phyloP scores from a whole-genome alignment of 2,888 invertebrate genomes.

The Lithophane semibrunnea region DNA sequence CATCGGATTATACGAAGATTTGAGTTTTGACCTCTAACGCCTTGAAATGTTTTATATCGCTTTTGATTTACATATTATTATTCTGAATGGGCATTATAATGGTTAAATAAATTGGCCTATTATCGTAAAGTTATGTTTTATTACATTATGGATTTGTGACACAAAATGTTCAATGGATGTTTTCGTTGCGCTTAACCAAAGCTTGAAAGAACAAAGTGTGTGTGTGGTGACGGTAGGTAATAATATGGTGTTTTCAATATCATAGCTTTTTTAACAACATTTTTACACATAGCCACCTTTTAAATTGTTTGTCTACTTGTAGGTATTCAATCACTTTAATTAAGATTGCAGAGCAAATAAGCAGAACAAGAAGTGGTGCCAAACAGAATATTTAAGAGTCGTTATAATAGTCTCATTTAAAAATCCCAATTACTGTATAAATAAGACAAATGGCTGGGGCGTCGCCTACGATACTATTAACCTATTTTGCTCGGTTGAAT shows the following conservation, averaged over 20 bases:
- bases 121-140: constrained; percentile 31
- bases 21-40: constrained; percentile 46
- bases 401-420: constrained; percentile 42
- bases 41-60: constrained; percentile 47
- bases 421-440: constrained; percentile 48
- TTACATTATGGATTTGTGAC: constrained; percentile 14
- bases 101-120: constrained; percentile 37
- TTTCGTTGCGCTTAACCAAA: not conserved
- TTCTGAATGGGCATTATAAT: constrained; percentile 17
- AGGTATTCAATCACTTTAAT: constrained; percentile 28
- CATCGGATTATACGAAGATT: constrained; percentile 58
- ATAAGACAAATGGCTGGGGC: constrained; percentile 49
- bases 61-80: constrained; percentile 54
- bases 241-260: not conserved
- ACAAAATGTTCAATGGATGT: constrained; percentile 4
- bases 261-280: not conserved
- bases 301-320: constrained; percentile 4
- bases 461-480: constrained; percentile 54
- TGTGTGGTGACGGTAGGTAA: not conserved
- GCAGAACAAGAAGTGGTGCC: constrained; percentile 46
- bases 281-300: constrained; percentile 5
- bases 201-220: not conserved
- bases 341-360: constrained; percentile 28
- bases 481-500: constrained; percentile 42
- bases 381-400: constrained; percentile 41